phyloP scores from a whole-genome alignment of 2,113 vertebrate genomes.

The Globicephala melas region DNA sequence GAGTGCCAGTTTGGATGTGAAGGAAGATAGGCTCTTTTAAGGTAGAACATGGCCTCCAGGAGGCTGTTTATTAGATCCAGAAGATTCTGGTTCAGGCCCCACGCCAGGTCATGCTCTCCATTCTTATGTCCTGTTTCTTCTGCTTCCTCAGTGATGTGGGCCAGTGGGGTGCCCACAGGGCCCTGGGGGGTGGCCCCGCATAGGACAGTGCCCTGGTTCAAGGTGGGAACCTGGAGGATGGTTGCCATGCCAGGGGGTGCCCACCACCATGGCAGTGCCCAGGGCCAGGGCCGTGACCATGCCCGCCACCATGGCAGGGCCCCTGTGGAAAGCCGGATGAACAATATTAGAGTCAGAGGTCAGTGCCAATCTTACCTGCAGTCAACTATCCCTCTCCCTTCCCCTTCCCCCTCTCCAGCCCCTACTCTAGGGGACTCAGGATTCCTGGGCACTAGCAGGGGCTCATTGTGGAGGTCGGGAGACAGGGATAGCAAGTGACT shows the following conservation, averaged over 20 bases:
- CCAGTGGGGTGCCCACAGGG: background rate
- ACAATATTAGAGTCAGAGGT: background rate
- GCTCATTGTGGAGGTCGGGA: background rate
- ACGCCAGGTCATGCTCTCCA: background rate
- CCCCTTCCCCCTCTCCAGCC: background rate
- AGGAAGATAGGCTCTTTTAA: background rate
- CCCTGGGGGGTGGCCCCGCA: background rate
- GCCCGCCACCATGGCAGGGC: background rate
- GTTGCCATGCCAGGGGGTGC: background rate
- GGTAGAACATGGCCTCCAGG: background rate
- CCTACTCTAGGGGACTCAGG: background rate
- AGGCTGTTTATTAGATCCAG: conserved; percentile 54
- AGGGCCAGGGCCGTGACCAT: background rate
- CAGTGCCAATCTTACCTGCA: background rate
- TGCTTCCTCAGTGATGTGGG: conserved; percentile 43
- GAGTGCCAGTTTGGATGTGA: background rate
- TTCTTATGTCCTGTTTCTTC: background rate
- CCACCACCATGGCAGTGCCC: background rate
- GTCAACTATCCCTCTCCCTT: background rate
- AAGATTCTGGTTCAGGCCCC: background rate
- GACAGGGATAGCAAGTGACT: too few relatives aligned
- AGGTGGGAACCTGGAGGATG: background rate
- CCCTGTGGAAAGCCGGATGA: conserved; percentile 45
- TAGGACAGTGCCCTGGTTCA: background rate
- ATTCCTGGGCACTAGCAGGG: background rate